Conservation (phyloP, 2,888 invertebrate genomes). For the Sarcophaga carnaria region DNA sequence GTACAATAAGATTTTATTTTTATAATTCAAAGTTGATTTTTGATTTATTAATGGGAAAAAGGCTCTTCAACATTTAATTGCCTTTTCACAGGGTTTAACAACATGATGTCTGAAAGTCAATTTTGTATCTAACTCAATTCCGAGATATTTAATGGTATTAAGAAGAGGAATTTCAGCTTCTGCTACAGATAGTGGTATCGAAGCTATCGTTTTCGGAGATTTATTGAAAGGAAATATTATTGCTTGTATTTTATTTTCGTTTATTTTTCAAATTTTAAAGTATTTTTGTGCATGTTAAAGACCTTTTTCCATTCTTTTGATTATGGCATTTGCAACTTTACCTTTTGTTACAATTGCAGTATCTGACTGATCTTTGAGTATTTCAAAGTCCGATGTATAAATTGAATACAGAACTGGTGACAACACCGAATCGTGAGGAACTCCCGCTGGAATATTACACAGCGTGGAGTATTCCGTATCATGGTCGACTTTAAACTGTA, state of each 20-base stretch:
- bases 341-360: neutral
- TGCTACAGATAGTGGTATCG: neutral
- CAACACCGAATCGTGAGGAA: neutral
- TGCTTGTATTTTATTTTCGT: neutral
- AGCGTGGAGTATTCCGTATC: neutral
- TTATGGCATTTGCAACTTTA: no score
- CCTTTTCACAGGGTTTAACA: no score
- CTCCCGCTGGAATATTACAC: neutral
- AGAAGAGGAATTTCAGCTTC: no score
- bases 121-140: no score
- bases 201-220: neutral
- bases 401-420: constrained; percentile 8
- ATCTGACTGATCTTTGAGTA: neutral
- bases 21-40: no score
- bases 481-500: no score
- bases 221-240: constrained; percentile 7
- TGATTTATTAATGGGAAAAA: no score
- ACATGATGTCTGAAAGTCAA: no score
- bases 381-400: neutral
- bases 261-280: neutral
- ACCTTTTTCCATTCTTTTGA: no score
- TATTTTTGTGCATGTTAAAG: neutral
- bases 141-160: no score
- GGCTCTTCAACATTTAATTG: no score
- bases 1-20: no score